phyloP scores from a whole-genome alignment of 2,888 invertebrate species.

The Drosophila prostipennis region DNA sequence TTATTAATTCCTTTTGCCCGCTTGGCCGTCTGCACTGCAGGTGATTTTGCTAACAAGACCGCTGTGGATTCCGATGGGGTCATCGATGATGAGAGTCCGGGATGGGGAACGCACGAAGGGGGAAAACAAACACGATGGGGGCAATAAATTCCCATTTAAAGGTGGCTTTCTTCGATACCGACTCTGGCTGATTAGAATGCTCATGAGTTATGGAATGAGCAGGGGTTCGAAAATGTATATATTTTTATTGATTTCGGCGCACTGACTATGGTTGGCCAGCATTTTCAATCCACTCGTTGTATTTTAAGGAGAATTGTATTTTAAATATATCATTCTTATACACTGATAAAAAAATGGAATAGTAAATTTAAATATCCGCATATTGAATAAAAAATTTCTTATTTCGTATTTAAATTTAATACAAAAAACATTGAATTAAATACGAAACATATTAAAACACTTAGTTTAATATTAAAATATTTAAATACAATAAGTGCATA shows the following conservation, averaged over 20 bases:
- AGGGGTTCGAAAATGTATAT: constrained; percentile 4
- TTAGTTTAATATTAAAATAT: too few species aligned
- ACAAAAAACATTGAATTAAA: too few species aligned
- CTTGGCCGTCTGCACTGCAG: constrained; percentile 61
- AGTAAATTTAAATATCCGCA: too few species aligned
- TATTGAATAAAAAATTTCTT: too few species aligned
- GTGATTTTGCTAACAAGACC: constrained; percentile 73
- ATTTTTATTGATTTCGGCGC: not conserved
- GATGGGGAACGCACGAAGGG: constrained; percentile 18
- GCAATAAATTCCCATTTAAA: constrained; percentile 63
- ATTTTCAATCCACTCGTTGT: not conserved
- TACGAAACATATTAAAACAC: too few species aligned
- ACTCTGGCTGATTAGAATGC: constrained; percentile 37
- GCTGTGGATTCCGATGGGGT: constrained; percentile 43
- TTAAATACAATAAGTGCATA: too few species aligned
- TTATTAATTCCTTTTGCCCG: constrained; percentile 58
- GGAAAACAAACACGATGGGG: constrained; percentile 49
- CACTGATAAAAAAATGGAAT: too few species aligned
- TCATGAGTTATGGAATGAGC: constrained; percentile 14
- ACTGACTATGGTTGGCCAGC: not conserved
- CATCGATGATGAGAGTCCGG: constrained; percentile 16
- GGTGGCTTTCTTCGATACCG: constrained; percentile 14
- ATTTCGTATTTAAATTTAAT: too few species aligned
- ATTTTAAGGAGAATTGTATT: too few species aligned
- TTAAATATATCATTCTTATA: too few species aligned